These are phyloP conservation scores for Netelia virgata DNA, from an alignment of 2,888 invertebrate species.

Conservation along the genomic window DNA sequence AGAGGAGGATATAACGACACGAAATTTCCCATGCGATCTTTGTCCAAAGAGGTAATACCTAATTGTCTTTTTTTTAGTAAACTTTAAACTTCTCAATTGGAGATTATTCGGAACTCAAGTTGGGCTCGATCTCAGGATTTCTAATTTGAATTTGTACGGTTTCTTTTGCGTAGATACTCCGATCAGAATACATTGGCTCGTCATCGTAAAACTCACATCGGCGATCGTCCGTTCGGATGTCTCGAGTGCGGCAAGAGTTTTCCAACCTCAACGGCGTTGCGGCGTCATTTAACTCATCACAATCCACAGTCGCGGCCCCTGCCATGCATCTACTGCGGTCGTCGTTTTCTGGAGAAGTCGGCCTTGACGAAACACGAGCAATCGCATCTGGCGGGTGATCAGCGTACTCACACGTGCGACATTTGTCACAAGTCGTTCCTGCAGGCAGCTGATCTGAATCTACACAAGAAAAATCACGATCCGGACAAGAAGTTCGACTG, in stretches of 20 bases:
- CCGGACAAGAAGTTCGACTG: slow-evolving; percentile 84
- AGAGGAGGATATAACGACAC: slow-evolving; percentile 83
- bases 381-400: slow-evolving; percentile 83
- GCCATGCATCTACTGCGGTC: slow-evolving; percentile 84
- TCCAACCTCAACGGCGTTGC: slow-evolving; percentile 82
- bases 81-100: too few relatives aligned
- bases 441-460: slow-evolving; percentile 85
- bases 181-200: slow-evolving; percentile 83
- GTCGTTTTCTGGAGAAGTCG: slow-evolving; percentile 84
- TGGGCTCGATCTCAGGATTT: neutral
- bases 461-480: slow-evolving; percentile 85
- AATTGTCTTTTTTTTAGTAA: too few relatives aligned
- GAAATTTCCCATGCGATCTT: slow-evolving; percentile 83
- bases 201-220: slow-evolving; percentile 82
- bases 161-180: slow-evolving; percentile 77
- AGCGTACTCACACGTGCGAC: slow-evolving; percentile 84
- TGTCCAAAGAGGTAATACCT: slow-evolving; percentile 83
- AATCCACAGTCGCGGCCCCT: slow-evolving; percentile 83
- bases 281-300: slow-evolving; percentile 84
- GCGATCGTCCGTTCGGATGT: slow-evolving; percentile 83
- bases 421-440: slow-evolving; percentile 87
- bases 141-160: slow-evolving; percentile 5
- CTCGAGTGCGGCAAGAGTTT: slow-evolving; percentile 84
- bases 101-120: neutral
- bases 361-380: slow-evolving; percentile 84